Evolutionary conservation across 2,888 invertebrate genomes (phyloP).

Genomic region (Caenorhabditis sp.): DNA sequence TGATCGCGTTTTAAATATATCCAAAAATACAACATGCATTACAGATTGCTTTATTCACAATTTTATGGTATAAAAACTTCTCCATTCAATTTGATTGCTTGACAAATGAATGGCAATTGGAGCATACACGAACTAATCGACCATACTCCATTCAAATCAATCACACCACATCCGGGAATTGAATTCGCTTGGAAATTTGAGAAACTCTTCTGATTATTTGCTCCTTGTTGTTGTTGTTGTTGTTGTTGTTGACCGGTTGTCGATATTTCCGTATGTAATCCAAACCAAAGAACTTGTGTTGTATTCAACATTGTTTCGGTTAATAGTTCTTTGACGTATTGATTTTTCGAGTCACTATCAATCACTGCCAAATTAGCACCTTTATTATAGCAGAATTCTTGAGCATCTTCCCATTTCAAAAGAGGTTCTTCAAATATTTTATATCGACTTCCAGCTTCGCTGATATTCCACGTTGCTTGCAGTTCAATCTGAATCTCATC

Average conservation of each 20-base stretch:
- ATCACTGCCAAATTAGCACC: conserved; percentile 22
- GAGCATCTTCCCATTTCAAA: conserved; percentile 32
- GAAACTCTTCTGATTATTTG: background rate
- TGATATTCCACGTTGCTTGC: conserved; percentile 26
- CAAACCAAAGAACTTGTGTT: conserved; percentile 16
- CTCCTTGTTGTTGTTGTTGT: too few species aligned
- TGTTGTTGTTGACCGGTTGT: background rate
- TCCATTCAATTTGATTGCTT: conserved; percentile 20
- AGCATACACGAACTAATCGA: conserved; percentile 17
- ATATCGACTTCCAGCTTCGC: conserved; percentile 29
- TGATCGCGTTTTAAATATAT: too few species aligned
- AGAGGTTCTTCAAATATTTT: conserved; percentile 21
- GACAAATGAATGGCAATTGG: conserved; percentile 24
- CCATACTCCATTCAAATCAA: conserved; percentile 18
- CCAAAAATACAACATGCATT: too few species aligned
- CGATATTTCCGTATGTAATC: conserved; percentile 19
- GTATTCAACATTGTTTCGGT: background rate
- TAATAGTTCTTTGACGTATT: conserved; percentile 9
- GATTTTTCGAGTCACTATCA: conserved; percentile 26
- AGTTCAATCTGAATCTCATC: background rate
- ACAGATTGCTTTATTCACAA: too few species aligned
- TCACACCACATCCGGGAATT: conserved; percentile 14
- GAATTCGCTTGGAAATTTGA: conserved; percentile 7
- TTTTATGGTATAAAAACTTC: background rate
- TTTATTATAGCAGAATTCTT: conserved; percentile 20